Evolutionary conservation across 2,888 invertebrate genomes (phyloP), one percentile per base, ranked within the genome.

Genomic region (Pollenia amentaria): DNA sequence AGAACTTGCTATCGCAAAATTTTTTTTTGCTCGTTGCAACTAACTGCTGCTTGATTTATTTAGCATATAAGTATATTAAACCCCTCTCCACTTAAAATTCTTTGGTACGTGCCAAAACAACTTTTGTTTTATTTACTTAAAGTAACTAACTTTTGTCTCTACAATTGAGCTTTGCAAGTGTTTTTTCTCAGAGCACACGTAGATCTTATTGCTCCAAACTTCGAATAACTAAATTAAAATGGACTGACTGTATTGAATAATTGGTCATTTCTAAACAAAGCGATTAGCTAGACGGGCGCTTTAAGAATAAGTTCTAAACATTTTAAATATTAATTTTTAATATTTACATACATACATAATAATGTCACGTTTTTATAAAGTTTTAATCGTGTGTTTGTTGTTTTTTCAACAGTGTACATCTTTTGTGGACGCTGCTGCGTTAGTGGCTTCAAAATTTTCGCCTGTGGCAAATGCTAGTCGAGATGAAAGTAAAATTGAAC

Each of bases 401-500:
- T 55, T 88, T 38, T 87, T 67, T 79, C 86, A 90, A 87, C 92
- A 92, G 92, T 91, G 92, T 51, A 89, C 89, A 62, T 89, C 91
- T 38, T 89, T 85, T 87, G 91, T 84, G 82, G 90, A 91, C 72
- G 89, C 90, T 14, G 90, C 89, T 3, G 87, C 89, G 14, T 81
- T 88, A 6, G 48, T 21, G 12, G 38, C 53, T 44, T 46, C 44
- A 55, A 44, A 51, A 38, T 62, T 16, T 53, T 62, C 40, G 0
- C 60, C 51, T 0, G 75, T 46, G 18, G 10, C 51, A 9, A 62
- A 46, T 29, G 46, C 42, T 4, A 9, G 18, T 1, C 9, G 14
- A 2, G 38, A 77, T 18, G 51, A 70, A 67, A 48, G 38, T 1
- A 55, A 46, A 42, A 18, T 44, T 60, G 42, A 73, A 16, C 12